Percentiles rank a stretch among this genome's conserved stretches.
Conservation (phyloP, 2,888 invertebrate genomes). For the Microplitis deprimator region DNA sequence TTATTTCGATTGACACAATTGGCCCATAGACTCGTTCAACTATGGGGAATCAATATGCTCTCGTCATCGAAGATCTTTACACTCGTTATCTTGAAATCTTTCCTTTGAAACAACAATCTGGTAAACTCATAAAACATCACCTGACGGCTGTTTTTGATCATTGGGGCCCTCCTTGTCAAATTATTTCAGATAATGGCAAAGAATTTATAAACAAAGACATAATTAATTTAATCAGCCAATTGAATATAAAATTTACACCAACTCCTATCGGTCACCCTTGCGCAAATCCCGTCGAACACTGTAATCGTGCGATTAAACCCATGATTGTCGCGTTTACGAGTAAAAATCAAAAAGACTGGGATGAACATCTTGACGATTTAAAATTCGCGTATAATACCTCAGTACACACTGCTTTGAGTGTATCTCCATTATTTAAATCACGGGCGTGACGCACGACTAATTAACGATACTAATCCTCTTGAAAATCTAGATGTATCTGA, state of each 20-base stretch:
- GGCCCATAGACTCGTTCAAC: not conserved
- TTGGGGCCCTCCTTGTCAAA: conserved; percentile 26
- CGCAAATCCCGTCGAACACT: conserved; percentile 42
- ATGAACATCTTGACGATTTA: conserved; percentile 34
- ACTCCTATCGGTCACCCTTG: conserved; percentile 39
- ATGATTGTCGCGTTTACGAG: conserved; percentile 40
- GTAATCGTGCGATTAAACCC: conserved; percentile 41
- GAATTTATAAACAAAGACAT: conserved; percentile 37
- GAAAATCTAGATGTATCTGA: not conserved
- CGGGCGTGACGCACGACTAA: conserved; percentile 25
- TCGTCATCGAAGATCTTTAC: not conserved
- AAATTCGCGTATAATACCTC: conserved; percentile 41
- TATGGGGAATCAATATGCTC: not conserved
- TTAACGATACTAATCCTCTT: not conserved
- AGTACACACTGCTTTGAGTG: conserved; percentile 33
- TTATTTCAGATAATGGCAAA: conserved; percentile 30
- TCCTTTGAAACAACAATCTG: conserved; percentile 4
- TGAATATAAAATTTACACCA: conserved; percentile 24
- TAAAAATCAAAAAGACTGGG: conserved; percentile 40
- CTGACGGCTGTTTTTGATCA: conserved; percentile 7
- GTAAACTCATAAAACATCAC: conserved; percentile 16
- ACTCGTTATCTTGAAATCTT: conserved; percentile 33
- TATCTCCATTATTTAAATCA: conserved; percentile 41
- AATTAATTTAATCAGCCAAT: conserved; percentile 5
- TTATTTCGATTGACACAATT: conserved; percentile 20